Conservation (phyloP, 2,888 invertebrate genomes). For the Drosophila tanythrix region DNA sequence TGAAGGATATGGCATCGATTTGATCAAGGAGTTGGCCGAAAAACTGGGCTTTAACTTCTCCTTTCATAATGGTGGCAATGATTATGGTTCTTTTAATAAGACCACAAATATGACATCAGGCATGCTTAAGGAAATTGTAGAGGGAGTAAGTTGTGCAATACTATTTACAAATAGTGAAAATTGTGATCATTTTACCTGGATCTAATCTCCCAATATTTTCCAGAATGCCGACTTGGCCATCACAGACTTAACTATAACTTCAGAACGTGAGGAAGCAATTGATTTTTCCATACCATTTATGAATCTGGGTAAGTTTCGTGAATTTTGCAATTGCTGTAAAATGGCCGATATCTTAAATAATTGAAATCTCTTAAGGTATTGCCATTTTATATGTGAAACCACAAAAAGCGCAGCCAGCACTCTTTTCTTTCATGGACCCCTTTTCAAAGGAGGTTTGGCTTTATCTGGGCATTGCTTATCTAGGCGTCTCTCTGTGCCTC, state of each 20-base stretch:
- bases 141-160: slow-evolving; percentile 83
- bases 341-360: neutral
- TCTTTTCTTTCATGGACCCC: slow-evolving; percentile 96
- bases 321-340: fast-evolving
- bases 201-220: neutral
- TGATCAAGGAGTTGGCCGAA: slow-evolving; percentile 92
- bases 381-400: slow-evolving; percentile 95
- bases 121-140: slow-evolving; percentile 93
- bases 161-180: neutral
- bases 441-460: slow-evolving; percentile 94
- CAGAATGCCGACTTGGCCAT: slow-evolving; percentile 94
- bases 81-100: slow-evolving; percentile 89
- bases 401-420: slow-evolving; percentile 91
- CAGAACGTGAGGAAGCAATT: slow-evolving; percentile 93
- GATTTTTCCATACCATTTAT: slow-evolving; percentile 98
- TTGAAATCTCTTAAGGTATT: slow-evolving; percentile 87
- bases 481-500: slow-evolving; percentile 86
- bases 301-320: slow-evolving; percentile 88
- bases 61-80: slow-evolving; percentile 91
- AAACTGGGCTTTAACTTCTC: slow-evolving; percentile 93
- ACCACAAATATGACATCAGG: slow-evolving; percentile 91
- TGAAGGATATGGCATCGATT: slow-evolving; percentile 95
- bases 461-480: slow-evolving; percentile 87
- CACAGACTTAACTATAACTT: slow-evolving; percentile 95
- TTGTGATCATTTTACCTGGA: neutral